phyloP scores from a whole-genome alignment of 2,113 vertebrate genomes.

The Lontra canadensis region DNA sequence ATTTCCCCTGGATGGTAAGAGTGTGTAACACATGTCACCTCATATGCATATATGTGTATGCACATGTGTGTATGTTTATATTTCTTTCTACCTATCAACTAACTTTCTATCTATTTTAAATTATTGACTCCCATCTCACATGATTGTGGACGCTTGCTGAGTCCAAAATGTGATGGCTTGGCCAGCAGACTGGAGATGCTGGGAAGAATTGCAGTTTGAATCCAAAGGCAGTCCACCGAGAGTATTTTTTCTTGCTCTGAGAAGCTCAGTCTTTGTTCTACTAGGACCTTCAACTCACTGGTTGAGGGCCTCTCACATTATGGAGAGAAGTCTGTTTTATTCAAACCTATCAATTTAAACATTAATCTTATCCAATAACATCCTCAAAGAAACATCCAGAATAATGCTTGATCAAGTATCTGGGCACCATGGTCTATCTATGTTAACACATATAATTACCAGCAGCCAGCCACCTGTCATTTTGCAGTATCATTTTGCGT shows the following conservation, averaged over 20 bases:
- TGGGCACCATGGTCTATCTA: background rate
- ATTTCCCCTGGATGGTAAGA: background rate
- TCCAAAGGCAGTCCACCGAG: background rate
- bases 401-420: background rate
- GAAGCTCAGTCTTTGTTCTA: background rate
- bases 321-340: background rate
- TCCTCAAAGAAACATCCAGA: background rate
- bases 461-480: background rate
- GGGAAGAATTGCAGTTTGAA: background rate
- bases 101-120: background rate
- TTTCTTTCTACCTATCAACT: too few relatives aligned
- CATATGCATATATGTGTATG: background rate
- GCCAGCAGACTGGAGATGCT: background rate
- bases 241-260: background rate
- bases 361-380: background rate
- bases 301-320: background rate
- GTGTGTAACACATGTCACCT: background rate
- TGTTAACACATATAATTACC: background rate
- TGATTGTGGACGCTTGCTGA: background rate
- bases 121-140: background rate
- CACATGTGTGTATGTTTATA: background rate
- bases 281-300: background rate
- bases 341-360: background rate
- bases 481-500: background rate
- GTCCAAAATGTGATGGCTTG: background rate